phyloP scores from a whole-genome alignment of 2,797 vertebrate genomes.

The Girardinus metallicus region DNA sequence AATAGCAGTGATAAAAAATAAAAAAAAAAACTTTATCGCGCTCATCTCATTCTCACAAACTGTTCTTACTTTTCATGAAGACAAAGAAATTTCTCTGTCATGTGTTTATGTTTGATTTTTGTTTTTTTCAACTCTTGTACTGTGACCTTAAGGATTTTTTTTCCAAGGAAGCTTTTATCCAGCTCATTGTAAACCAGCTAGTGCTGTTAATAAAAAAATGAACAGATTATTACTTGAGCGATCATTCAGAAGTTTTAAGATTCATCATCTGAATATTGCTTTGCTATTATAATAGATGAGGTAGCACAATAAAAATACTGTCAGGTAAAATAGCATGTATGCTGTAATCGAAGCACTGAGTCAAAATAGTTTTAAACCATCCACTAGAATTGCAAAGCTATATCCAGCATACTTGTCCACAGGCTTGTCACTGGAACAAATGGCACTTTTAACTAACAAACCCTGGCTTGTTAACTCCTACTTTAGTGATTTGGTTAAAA shows the following conservation, averaged over 20 bases:
- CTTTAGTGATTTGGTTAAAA: background rate
- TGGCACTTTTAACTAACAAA: background rate
- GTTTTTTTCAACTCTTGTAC: background rate
- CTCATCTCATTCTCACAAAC: background rate
- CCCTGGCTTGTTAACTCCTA: background rate
- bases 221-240: background rate
- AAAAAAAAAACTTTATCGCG: background rate
- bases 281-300: background rate
- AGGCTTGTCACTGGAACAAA: background rate
- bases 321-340: background rate
- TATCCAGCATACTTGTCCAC: background rate
- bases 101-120: background rate
- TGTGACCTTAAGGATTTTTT: background rate
- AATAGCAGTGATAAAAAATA: background rate
- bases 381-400: background rate
- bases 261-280: background rate
- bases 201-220: background rate
- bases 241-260: background rate
- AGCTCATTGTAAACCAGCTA: background rate
- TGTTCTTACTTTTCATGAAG: background rate
- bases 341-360: background rate
- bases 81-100: background rate
- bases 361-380: background rate
- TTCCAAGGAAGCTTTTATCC: background rate
- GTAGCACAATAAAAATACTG: background rate